Conservation (phyloP, 92 coral and sea anemone genomes). For the Heteractis magnifica region DNA sequence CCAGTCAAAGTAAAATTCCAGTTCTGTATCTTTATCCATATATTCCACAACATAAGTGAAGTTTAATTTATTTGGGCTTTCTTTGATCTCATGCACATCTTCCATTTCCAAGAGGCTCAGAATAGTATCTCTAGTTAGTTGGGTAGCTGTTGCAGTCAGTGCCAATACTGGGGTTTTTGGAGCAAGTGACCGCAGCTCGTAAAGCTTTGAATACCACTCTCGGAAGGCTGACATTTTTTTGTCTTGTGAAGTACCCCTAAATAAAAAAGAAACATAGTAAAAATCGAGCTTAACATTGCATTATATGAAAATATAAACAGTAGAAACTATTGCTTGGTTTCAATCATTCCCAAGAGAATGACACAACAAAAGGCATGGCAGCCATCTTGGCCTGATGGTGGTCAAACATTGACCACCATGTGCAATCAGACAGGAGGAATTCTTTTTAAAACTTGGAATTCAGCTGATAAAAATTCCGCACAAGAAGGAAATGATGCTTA, state of each 20-base stretch:
- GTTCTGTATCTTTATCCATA: constrained; percentile 49
- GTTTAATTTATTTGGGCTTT: constrained; percentile 56
- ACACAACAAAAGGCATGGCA: too few species aligned
- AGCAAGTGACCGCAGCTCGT: constrained; percentile 48
- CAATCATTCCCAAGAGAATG: too few species aligned
- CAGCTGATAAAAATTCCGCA: too few species aligned
- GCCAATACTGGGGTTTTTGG: constrained; percentile 36
- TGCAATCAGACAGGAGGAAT: too few species aligned
- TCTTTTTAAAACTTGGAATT: too few species aligned
- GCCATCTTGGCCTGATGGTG: too few species aligned
- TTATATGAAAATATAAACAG: too few species aligned
- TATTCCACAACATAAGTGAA: constrained; percentile 38
- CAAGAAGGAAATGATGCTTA: too few species aligned
- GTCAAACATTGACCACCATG: too few species aligned
- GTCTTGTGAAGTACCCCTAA: constrained; percentile 48
- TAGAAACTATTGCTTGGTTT: too few species aligned
- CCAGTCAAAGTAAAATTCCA: constrained; percentile 39
- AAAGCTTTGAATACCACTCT: constrained; percentile 35
- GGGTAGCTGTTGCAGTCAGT: constrained; percentile 53
- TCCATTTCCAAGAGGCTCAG: constrained; percentile 31
- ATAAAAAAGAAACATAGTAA: too few species aligned
- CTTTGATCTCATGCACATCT: constrained; percentile 37
- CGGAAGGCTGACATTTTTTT: constrained; percentile 48
- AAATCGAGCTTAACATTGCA: too few species aligned
- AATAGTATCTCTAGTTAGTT: constrained; percentile 40